Evolutionary conservation across 2,888 invertebrate genomes (phyloP).

Genomic region (Cyclophora punctaria): DNA sequence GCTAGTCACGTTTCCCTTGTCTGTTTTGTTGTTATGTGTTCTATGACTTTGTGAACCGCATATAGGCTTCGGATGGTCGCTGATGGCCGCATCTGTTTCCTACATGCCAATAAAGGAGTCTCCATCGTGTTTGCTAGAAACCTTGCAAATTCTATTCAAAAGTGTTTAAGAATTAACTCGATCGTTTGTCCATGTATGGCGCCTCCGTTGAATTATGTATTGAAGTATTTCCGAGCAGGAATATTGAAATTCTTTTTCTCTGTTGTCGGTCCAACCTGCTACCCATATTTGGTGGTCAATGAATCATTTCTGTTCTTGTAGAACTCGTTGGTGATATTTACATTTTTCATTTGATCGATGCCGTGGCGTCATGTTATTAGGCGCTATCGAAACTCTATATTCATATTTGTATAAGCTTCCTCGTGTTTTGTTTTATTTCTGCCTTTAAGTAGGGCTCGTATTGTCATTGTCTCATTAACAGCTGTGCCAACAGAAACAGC

Average conservation of each 20-base stretch:
- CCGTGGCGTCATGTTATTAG: no score
- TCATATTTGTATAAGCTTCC: no score
- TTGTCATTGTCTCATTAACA: no score
- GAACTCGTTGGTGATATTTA: constrained; percentile 24
- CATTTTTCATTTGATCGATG: constrained; percentile 6
- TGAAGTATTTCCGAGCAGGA: constrained; percentile 30
- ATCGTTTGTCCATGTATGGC: constrained; percentile 45
- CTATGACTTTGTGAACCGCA: constrained; percentile 4
- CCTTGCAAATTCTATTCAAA: constrained; percentile 41
- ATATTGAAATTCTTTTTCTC: constrained; percentile 38
- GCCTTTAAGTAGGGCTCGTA: no score
- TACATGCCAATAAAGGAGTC: constrained; percentile 40
- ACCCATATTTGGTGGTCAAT: constrained; percentile 43
- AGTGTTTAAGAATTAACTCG: constrained; percentile 36
- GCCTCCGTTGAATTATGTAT: constrained; percentile 46
- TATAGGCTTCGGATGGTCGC: constrained; percentile 7
- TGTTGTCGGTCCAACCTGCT: constrained; percentile 27
- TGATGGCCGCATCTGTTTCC: constrained; percentile 38
- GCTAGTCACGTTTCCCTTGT: constrained; percentile 11
- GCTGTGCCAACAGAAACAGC: no score
- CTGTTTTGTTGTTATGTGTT: constrained; percentile 10
- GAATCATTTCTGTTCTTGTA: constrained; percentile 43
- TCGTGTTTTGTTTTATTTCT: no score
- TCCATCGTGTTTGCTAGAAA: constrained; percentile 29
- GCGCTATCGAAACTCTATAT: no score